These are phyloP conservation scores for Dreissena polymorpha DNA, from an alignment of 1,140 invertebrate species.

Conservation along the genomic window DNA sequence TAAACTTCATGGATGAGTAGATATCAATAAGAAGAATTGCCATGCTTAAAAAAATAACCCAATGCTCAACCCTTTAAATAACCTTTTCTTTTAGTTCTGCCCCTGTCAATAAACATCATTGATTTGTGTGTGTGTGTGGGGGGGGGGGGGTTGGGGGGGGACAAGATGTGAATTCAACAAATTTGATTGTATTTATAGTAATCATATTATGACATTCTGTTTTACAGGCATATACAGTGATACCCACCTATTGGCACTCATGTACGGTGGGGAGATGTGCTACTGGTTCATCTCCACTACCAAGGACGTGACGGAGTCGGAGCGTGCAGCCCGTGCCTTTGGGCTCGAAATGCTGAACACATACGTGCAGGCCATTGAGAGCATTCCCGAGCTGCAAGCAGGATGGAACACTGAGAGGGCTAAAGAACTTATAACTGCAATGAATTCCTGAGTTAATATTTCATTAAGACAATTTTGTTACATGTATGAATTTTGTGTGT, in stretches of 20 bases:
- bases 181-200: too few relatives aligned
- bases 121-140: too few relatives aligned
- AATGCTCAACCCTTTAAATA: too few relatives aligned
- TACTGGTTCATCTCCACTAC: slow-evolving; percentile 65
- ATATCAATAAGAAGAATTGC: too few relatives aligned
- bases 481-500: not conserved
- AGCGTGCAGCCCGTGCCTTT: slow-evolving; percentile 5
- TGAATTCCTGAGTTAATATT: slow-evolving; percentile 3
- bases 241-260: slow-evolving; percentile 72
- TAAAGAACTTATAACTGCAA: slow-evolving; percentile 61
- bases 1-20: too few relatives aligned
- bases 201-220: too few relatives aligned
- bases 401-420: slow-evolving; percentile 69
- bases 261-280: slow-evolving; percentile 76
- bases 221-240: slow-evolving; percentile 72
- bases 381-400: slow-evolving; percentile 58
- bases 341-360: slow-evolving; percentile 54
- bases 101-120: too few relatives aligned
- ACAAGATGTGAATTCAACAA: too few relatives aligned
- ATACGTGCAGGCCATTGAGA: slow-evolving; percentile 64
- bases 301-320: slow-evolving; percentile 6
- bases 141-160: too few relatives aligned
- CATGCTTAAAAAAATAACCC: too few relatives aligned
- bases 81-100: too few relatives aligned
- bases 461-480: not conserved